Evolutionary conservation across 2,888 invertebrate species (phyloP).

Genomic region (Exocentrus adspersus): DNA sequence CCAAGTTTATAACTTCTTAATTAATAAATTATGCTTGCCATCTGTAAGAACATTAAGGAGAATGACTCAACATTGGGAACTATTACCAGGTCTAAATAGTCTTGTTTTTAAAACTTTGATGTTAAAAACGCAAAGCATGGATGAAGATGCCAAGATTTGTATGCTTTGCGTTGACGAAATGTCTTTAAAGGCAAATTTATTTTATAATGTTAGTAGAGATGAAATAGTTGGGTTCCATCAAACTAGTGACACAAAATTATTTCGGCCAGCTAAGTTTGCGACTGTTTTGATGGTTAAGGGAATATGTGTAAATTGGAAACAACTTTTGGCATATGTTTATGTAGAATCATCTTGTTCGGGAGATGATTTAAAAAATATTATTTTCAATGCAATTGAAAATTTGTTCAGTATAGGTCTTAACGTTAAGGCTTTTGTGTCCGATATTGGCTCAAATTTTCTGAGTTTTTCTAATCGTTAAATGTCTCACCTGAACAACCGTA

Average conservation of each 20-base stretch:
- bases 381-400: not conserved
- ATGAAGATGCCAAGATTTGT: not conserved
- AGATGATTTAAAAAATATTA: not conserved
- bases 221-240: not conserved
- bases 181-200: not conserved
- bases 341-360: not conserved
- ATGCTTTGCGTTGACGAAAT: not conserved
- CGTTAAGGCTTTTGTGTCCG: conserved; percentile 8
- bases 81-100: not conserved
- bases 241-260: not conserved
- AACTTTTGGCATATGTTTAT: not conserved
- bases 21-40: not conserved
- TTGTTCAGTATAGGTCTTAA: not conserved
- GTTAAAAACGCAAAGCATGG: not conserved
- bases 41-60: not conserved
- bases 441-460: conserved; percentile 32
- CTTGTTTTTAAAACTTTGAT: not conserved
- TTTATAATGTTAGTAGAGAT: not conserved
- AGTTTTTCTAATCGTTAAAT: conserved; percentile 20
- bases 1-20: not conserved
- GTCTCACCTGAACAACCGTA: conserved; percentile 20
- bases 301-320: not conserved
- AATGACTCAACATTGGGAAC: not conserved
- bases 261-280: not conserved
- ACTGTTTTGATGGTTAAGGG: not conserved